These are phyloP conservation scores for Echiichthys vipera DNA, from an alignment of 2,797 vertebrate species.

Conservation along the genomic window DNA sequence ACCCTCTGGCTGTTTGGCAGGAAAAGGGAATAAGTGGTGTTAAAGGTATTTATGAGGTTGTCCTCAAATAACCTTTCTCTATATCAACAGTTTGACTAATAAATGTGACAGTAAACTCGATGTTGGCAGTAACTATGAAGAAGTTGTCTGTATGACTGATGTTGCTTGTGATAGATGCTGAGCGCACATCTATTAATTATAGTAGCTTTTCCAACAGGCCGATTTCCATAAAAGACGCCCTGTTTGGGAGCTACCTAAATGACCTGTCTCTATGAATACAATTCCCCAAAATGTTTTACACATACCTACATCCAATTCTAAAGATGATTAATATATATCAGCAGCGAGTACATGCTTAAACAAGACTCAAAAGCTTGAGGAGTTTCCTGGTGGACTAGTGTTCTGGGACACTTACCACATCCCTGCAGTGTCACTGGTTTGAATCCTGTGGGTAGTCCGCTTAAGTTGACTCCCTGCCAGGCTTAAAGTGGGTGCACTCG, in stretches of 20 bases:
- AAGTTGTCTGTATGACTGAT: constrained; percentile 73
- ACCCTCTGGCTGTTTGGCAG: constrained; percentile 78
- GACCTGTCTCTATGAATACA: constrained; percentile 21
- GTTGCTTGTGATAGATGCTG: constrained; percentile 39
- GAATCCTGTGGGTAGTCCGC: background rate
- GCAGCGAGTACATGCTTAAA: background rate
- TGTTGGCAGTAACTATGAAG: constrained; percentile 68
- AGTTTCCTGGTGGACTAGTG: too few species aligned
- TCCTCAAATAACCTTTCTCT: constrained; percentile 81
- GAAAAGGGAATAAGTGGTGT: constrained; percentile 67
- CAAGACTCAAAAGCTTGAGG: background rate
- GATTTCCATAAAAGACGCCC: constrained; percentile 45
- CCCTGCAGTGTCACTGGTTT: background rate
- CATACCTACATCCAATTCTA: constrained; percentile 10
- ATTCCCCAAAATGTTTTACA: constrained; percentile 10
- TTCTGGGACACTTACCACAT: background rate
- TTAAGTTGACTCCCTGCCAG: too few species aligned
- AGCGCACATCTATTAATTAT: constrained; percentile 60
- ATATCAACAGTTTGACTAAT: constrained; percentile 75
- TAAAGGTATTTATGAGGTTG: constrained; percentile 82
- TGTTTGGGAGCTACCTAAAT: constrained; percentile 39
- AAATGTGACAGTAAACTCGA: constrained; percentile 67
- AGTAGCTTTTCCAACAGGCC: constrained; percentile 57
- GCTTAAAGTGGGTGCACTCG: too few species aligned
- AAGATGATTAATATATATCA: background rate